Percentiles rank a stretch among this genome's conserved stretches.
Conservation (phyloP, 2,888 invertebrate species). For the Cabera pusaria region DNA sequence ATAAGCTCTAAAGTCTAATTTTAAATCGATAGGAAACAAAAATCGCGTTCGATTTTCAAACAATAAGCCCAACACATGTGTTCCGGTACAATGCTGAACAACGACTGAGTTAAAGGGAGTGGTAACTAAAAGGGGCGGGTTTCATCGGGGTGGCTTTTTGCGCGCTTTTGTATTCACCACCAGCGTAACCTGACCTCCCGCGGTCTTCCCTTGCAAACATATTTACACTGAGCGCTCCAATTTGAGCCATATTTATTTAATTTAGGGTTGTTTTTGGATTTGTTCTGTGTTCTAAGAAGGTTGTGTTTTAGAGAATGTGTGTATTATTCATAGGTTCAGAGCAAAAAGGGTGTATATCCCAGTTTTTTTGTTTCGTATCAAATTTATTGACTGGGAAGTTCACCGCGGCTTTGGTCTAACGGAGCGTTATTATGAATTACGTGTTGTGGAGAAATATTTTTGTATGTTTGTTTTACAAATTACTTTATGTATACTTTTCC, state of each 20-base stretch:
- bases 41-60: slow-evolving; percentile 13
- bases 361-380: slow-evolving; percentile 35
- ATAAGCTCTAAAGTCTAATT: not conserved
- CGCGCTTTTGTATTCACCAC: slow-evolving; percentile 59
- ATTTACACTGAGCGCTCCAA: slow-evolving; percentile 10
- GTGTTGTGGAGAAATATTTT: no score
- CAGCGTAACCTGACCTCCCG: slow-evolving; percentile 51
- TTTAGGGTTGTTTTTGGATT: slow-evolving; percentile 27
- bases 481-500: no score
- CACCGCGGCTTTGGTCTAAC: slow-evolving; percentile 5
- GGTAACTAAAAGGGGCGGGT: slow-evolving; percentile 71
- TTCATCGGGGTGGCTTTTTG: slow-evolving; percentile 67
- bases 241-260: slow-evolving; percentile 21
- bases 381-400: slow-evolving; percentile 40
- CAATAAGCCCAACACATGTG: slow-evolving; percentile 33
- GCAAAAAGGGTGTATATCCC: slow-evolving; percentile 45
- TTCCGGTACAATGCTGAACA: slow-evolving; percentile 37
- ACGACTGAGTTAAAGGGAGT: slow-evolving; percentile 68
- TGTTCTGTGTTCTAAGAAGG: slow-evolving; percentile 23
- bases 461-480: no score
- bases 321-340: slow-evolving; percentile 44
- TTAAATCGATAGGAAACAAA: slow-evolving; percentile 23
- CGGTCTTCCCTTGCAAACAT: slow-evolving; percentile 22
- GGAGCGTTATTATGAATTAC: no score
- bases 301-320: slow-evolving; percentile 35